Percentiles rank a stretch among this genome's conserved stretches.
These are phyloP conservation scores for Pipistrellus nathusii DNA, from an alignment of 2,797 vertebrate species.

Conservation along the genomic window DNA sequence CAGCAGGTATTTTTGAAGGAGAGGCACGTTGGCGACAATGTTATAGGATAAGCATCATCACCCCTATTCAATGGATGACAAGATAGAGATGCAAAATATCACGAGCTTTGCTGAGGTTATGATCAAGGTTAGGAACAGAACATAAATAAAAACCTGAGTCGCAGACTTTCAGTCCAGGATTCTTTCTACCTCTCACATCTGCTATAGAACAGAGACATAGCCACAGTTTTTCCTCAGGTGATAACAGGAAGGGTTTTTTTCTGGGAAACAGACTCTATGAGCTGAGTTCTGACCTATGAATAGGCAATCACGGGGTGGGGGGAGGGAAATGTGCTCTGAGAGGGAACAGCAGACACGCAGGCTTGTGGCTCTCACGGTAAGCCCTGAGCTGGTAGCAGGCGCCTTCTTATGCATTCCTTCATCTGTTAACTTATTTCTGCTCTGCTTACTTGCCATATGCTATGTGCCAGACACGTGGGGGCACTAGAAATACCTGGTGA, in stretches of 20 bases:
- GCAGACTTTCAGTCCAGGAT: background rate
- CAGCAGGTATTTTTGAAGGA: background rate
- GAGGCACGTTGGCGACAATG: background rate
- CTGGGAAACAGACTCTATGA: background rate
- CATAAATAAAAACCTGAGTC: background rate
- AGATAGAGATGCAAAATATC: background rate
- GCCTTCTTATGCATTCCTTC: background rate
- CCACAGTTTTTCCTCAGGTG: background rate
- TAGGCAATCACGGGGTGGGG: rapidly evolving
- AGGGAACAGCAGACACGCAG: background rate
- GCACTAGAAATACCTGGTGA: background rate
- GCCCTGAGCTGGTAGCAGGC: background rate
- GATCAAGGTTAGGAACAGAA: background rate
- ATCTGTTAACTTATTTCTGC: background rate
- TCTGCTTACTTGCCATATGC: background rate
- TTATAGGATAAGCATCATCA: background rate
- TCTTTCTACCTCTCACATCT: background rate
- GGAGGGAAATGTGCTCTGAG: background rate
- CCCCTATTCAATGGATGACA: background rate
- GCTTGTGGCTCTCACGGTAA: background rate
- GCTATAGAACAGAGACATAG: background rate
- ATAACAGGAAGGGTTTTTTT: background rate
- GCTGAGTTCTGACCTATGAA: background rate
- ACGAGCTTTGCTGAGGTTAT: background rate
- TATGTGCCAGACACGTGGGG: background rate